Evolutionary conservation across 2,797 vertebrate species (phyloP), one percentile per base, ranked within the genome.

Genomic region (Syngnathus rostellatus): DNA sequence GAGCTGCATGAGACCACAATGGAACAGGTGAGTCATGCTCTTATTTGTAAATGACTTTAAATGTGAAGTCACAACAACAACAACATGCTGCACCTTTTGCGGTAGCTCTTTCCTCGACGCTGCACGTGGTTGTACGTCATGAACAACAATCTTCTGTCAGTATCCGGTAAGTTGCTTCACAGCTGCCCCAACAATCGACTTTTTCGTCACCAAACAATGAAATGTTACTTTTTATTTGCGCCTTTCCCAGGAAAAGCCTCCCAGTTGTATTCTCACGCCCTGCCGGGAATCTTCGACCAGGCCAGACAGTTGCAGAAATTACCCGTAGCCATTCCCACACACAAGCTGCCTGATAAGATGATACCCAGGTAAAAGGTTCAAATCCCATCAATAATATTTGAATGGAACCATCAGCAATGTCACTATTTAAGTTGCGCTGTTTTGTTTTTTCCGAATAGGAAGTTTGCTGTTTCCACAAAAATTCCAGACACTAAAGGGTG

Each of bases 401-500:
- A 21, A 51, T n/a, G n/a, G 2, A n/a, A 51, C 19, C 14, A n/a
- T 51, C 50, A n/a, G 16, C 12, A 46, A 46, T 25, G 14, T 46
- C 45, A 14, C 14, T 1, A 8, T 38, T 64, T 43, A 19, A 38
- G 11, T 53, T 57, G 72, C 0, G 45, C 41, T 69, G 14, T 64
- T 21, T 17, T 64, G 4, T 48, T 4, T 72, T 12, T 61, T 61
- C 69, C 6, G 1, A 86, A 6, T 66, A 99, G 97, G 91, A 99
- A 98, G 87, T 99, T 95, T 90, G 88, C 95, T 0, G 95, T 99
- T 72, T 96, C 97, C 81, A 93, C 92, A 83, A 99, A 99, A 90
- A 97, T 99, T 85, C 97, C 97, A 77, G 96, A 99, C 81, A 99
- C 96, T 68, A 99, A 98, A 86, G 95, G 95, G 69, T 99, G 97